These are phyloP conservation scores for Pseudorhombus dupliciocellatus DNA, from an alignment of 2,113 vertebrate species.

Conservation along the genomic window DNA sequence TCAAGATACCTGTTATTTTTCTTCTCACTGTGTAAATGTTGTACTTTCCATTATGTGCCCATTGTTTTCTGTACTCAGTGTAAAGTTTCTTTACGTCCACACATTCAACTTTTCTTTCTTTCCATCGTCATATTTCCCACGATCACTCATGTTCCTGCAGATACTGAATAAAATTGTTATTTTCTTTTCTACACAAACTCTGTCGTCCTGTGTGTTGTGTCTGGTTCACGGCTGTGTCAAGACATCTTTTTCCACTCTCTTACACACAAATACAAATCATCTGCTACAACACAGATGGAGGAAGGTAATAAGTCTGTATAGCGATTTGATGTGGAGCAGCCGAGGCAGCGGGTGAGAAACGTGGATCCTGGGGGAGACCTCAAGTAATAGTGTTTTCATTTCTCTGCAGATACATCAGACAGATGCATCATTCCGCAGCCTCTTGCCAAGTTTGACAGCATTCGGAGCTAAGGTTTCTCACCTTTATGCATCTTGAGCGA, in stretches of 20 bases:
- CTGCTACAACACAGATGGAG: constrained; percentile 39
- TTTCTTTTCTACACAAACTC: constrained; percentile 46
- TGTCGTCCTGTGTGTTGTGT: constrained; percentile 42
- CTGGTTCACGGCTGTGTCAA: constrained; percentile 11
- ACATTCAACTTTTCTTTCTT: constrained; percentile 15
- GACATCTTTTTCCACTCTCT: not conserved
- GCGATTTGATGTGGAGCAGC: constrained; percentile 39
- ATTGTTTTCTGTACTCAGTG: constrained; percentile 45
- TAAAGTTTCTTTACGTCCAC: constrained; percentile 23
- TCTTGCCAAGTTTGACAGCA: constrained; percentile 81
- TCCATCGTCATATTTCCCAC: not conserved
- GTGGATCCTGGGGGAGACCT: constrained; percentile 36
- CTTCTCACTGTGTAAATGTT: constrained; percentile 14
- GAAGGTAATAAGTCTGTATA: constrained; percentile 42
- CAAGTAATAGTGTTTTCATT: constrained; percentile 79
- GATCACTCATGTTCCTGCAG: constrained; percentile 32
- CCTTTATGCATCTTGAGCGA: constrained; percentile 72
- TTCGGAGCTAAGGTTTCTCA: constrained; percentile 73
- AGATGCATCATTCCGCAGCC: constrained; percentile 80
- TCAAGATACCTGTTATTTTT: constrained; percentile 6
- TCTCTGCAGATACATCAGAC: constrained; percentile 85
- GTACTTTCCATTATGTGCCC: constrained; percentile 46
- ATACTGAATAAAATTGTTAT: constrained; percentile 47
- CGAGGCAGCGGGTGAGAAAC: constrained; percentile 41
- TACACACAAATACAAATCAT: constrained; percentile 29